Percentiles rank a stretch among this genome's conserved stretches.
Conservation (phyloP, 2,888 invertebrate species). For the Seira ritae region DNA sequence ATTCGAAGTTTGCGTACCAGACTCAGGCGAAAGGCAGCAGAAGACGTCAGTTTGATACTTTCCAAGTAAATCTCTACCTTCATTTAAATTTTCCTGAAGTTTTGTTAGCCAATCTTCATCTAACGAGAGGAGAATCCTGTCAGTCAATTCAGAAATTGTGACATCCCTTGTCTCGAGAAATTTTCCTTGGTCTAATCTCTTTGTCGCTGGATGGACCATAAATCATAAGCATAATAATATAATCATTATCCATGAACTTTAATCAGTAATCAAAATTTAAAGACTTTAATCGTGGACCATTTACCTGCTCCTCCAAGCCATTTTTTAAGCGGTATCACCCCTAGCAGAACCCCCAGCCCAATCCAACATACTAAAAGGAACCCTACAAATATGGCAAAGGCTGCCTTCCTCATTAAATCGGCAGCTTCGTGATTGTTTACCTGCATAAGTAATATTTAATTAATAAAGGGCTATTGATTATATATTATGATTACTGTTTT, state of each 20-base stretch:
- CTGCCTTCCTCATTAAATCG: conserved; percentile 59
- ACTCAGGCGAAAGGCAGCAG: conserved; percentile 71
- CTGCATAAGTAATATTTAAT: too few species aligned
- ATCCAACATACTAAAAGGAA: conserved; percentile 66
- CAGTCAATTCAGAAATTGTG: conserved; percentile 59
- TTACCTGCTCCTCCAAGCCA: conserved; percentile 30
- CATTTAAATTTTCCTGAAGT: conserved; percentile 51
- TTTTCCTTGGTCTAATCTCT: conserved; percentile 29
- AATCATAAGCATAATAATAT: too few species aligned
- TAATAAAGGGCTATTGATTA: too few species aligned
- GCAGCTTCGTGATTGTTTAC: conserved; percentile 70
- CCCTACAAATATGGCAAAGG: conserved; percentile 62
- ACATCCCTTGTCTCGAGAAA: conserved; percentile 39
- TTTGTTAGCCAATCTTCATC: conserved; percentile 69
- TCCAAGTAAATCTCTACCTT: not conserved
- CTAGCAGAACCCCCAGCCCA: conserved; percentile 60
- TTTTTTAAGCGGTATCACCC: conserved; percentile 62
- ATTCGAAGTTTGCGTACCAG: conserved; percentile 46
- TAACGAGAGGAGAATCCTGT: conserved; percentile 66
- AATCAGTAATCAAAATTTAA: too few species aligned
- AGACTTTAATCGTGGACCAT: too few species aligned
- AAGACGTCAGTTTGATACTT: conserved; percentile 64
- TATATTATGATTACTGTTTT: too few species aligned
- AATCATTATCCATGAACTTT: too few species aligned
- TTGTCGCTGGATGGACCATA: conserved; percentile 18